phyloP scores from a whole-genome alignment of 2,797 vertebrate genomes.

The Semotilus atromaculatus region DNA sequence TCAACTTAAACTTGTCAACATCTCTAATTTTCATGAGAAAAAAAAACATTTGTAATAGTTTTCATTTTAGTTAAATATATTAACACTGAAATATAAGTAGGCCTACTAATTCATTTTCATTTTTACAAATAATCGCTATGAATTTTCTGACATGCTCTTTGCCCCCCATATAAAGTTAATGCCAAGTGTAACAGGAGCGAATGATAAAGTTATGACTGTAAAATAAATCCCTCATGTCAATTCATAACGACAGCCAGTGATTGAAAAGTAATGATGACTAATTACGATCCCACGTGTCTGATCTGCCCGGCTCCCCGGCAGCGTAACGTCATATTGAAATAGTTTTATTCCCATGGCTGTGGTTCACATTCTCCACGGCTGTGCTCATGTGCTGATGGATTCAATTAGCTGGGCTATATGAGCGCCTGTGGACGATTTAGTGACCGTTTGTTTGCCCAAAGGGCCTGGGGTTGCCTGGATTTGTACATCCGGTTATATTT shows the following conservation, averaged over 20 bases:
- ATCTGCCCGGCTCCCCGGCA: constrained; percentile 13
- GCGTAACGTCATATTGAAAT: constrained; percentile 42
- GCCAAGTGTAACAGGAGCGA: not conserved
- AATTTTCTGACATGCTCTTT: too few relatives aligned
- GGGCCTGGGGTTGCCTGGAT: constrained; percentile 23
- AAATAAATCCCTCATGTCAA: not conserved
- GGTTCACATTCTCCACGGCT: constrained; percentile 53
- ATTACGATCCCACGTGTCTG: constrained; percentile 43
- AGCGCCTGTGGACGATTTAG: constrained; percentile 34
- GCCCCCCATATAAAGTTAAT: too few relatives aligned
- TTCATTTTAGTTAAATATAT: not conserved
- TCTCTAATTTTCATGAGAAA: too few relatives aligned
- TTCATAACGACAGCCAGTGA: constrained; percentile 10
- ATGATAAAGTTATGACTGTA: constrained; percentile 1
- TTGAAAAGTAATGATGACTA: constrained; percentile 41
- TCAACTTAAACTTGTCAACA: not conserved
- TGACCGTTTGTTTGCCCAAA: constrained; percentile 45
- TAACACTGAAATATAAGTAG: not conserved
- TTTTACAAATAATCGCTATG: not conserved
- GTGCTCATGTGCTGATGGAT: constrained; percentile 50
- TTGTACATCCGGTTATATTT: constrained; percentile 29
- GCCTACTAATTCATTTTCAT: not conserved
- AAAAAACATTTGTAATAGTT: not conserved
- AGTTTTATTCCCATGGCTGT: constrained; percentile 50
- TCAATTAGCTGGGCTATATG: constrained; percentile 48